These are phyloP conservation scores for Xylocopa sonorina DNA, from an alignment of 1,140 invertebrate species.

Conservation along the genomic window DNA sequence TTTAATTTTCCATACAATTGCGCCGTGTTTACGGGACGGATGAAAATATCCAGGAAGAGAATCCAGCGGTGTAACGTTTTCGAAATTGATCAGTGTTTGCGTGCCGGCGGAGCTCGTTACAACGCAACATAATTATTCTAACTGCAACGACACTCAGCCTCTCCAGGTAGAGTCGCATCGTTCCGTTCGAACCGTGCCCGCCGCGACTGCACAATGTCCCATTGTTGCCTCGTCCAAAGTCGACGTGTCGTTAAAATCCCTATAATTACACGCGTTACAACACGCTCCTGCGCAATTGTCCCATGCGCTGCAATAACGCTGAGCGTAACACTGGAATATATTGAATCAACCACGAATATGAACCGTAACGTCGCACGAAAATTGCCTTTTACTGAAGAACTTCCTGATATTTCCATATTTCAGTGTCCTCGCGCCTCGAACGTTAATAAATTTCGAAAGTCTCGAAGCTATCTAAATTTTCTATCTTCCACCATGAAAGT, in stretches of 20 bases:
- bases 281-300: constrained; percentile 5
- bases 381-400: neutral
- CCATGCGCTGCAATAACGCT: neutral
- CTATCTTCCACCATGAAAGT: too few species aligned
- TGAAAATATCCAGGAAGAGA: neutral
- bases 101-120: neutral
- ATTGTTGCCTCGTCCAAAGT: constrained; percentile 32
- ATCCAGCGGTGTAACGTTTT: too few species aligned
- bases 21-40: neutral
- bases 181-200: constrained; percentile 18
- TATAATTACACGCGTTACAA: constrained; percentile 44
- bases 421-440: too few species aligned
- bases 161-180: constrained; percentile 15
- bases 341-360: neutral
- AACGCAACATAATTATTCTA: neutral
- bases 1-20: neutral
- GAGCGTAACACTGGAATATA: neutral
- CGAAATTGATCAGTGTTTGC: constrained; percentile 26
- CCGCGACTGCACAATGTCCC: constrained; percentile 9
- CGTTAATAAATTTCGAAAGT: too few species aligned
- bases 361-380: neutral
- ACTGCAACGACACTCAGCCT: constrained; percentile 22
- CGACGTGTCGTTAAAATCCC: constrained; percentile 40
- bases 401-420: too few species aligned
- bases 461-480: too few species aligned